These are phyloP conservation scores for Napeogenes inachia DNA, from an alignment of 2,888 invertebrate species.

Conservation along the genomic window DNA sequence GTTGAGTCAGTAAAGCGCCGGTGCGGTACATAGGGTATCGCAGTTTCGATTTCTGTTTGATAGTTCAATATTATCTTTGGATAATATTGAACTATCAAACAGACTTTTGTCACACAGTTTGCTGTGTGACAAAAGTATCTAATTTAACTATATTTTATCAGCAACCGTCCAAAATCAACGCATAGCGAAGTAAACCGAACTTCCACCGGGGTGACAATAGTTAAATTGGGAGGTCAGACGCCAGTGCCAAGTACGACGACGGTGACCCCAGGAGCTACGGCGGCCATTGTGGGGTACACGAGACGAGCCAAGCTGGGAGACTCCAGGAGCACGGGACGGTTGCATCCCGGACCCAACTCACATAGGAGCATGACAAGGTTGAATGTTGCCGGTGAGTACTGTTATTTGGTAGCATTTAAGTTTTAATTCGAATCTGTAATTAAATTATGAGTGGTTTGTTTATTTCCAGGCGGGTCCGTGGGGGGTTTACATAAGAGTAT, in stretches of 20 bases:
- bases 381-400: conserved; percentile 79
- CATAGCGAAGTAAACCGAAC: conserved; percentile 82
- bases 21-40: too few relatives aligned
- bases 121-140: not conserved
- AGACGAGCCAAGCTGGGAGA: conserved; percentile 83
- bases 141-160: conserved; percentile 27
- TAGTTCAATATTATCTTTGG: too few relatives aligned
- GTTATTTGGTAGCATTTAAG: not conserved
- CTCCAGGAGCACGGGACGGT: conserved; percentile 84
- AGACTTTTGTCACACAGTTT: too few relatives aligned
- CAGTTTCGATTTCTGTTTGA: too few relatives aligned
- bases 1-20: too few relatives aligned
- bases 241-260: conserved; percentile 19
- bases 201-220: conserved; percentile 87
- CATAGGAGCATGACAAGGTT: conserved; percentile 88
- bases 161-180: conserved; percentile 56
- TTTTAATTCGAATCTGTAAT: too few relatives aligned
- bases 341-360: conserved; percentile 83
- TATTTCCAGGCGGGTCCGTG: conserved; percentile 79
- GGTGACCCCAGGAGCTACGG: conserved; percentile 29
- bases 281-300: conserved; percentile 66
- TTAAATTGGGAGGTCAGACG: conserved; percentile 79
- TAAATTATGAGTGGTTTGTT: conserved; percentile 5
- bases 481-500: conserved; percentile 89
- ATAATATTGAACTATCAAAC: too few relatives aligned